Percentiles rank a stretch among this genome's conserved stretches.
Evolutionary conservation across 2,113 vertebrate species (phyloP).

Genomic region (Pollimyrus isidori): DNA sequence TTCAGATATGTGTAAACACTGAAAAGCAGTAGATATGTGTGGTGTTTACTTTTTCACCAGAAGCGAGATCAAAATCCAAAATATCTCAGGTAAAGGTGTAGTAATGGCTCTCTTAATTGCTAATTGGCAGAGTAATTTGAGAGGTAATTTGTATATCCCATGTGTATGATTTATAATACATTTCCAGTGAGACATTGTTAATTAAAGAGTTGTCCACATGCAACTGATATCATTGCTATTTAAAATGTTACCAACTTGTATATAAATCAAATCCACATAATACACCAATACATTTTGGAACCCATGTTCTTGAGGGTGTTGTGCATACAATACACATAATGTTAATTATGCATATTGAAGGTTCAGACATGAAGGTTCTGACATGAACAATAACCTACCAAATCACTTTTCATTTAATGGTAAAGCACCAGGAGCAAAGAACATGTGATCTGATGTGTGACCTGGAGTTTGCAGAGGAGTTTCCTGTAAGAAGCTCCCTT

Average conservation of each 20-base stretch:
- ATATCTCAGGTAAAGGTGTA: background rate
- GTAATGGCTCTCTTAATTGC: background rate
- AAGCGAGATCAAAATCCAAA: background rate
- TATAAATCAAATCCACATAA: background rate
- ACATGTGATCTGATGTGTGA: constrained; percentile 27
- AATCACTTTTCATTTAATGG: background rate
- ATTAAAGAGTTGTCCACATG: background rate
- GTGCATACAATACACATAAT: background rate
- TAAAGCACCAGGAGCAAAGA: background rate
- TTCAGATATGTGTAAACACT: background rate
- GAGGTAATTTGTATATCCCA: background rate
- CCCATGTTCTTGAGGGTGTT: background rate
- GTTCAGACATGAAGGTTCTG: background rate
- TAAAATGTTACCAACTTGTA: background rate
- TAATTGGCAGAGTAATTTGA: background rate
- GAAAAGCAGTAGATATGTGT: background rate
- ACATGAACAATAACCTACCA: background rate
- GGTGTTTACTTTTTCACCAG: background rate
- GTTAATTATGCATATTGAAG: background rate
- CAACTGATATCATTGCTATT: background rate
- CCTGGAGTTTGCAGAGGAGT: constrained; percentile 40
- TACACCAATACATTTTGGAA: background rate
- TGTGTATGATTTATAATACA: background rate
- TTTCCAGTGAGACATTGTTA: background rate
- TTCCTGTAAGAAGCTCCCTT: constrained; percentile 38